Percentiles rank a stretch among this genome's conserved stretches.
phyloP scores from a whole-genome alignment of 35 echinoderm and acorn worm genomes.

The Apostichopus parvimensis region DNA sequence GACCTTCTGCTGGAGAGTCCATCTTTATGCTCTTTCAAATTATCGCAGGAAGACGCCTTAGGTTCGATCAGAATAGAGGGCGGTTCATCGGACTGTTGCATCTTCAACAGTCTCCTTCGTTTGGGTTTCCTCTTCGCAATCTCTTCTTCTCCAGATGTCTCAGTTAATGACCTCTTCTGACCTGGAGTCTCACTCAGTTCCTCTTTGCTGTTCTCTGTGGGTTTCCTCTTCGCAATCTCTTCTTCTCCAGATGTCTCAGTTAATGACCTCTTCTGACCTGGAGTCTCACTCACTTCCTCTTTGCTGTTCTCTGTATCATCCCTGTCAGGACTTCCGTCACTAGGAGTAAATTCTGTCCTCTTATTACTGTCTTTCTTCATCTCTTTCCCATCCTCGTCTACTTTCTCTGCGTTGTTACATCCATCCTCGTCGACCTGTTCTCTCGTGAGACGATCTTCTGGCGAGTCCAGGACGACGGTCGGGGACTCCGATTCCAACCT shows the following conservation, averaged over 20 bases:
- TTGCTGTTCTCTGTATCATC: not conserved
- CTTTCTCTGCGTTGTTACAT: not conserved
- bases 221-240: not conserved
- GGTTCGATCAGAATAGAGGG: constrained; percentile 40
- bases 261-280: constrained; percentile 26
- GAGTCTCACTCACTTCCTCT: not conserved
- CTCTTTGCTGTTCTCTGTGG: not conserved
- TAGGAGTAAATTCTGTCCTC: too few species aligned
- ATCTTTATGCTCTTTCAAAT: not conserved
- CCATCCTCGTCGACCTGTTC: not conserved
- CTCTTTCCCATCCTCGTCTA: not conserved
- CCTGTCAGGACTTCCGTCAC: too few species aligned
- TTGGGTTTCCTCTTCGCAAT: constrained; percentile 11
- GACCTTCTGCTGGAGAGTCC: not conserved
- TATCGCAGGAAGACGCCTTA: not conserved
- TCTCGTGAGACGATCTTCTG: not conserved
- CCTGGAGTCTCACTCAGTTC: not conserved
- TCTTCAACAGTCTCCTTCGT: constrained; percentile 35
- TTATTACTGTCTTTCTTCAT: not conserved
- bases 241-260: constrained; percentile 1
- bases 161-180: constrained; percentile 23
- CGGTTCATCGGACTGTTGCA: constrained; percentile 6
- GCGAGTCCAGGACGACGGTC: not conserved
- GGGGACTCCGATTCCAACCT: not conserved
- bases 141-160: not conserved